A percentile compares a stretch with the other conserved stretches of the same genome.
Conservation (phyloP, 2,113 vertebrate species). For the Grantiella picta region DNA sequence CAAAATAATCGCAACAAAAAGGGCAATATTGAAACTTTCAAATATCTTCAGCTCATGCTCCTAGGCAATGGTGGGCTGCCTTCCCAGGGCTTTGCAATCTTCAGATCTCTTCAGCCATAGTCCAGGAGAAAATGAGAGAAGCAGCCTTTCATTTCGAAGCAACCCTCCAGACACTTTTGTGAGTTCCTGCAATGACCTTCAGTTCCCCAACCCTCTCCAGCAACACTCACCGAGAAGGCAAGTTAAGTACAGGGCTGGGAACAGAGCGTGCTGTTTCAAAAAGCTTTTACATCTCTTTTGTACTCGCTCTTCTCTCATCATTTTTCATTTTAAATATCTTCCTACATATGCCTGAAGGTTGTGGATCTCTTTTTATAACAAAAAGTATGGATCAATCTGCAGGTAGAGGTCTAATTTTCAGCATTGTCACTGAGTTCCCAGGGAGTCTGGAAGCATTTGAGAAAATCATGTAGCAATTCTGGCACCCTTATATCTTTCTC, state of each 20-base stretch:
- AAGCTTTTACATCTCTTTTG: constrained; percentile 27
- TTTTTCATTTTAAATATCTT: constrained; percentile 41
- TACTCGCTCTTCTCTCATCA: background rate
- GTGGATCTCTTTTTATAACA: background rate
- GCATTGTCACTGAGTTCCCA: background rate
- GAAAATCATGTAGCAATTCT: background rate
- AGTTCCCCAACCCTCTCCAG: background rate
- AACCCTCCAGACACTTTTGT: constrained; percentile 1
- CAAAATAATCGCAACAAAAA: constrained; percentile 20
- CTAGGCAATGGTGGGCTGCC: background rate
- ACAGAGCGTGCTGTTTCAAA: constrained; percentile 28
- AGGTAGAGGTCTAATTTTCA: constrained; percentile 6
- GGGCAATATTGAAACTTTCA: background rate
- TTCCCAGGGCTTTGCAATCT: background rate
- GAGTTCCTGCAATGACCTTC: constrained; percentile 35
- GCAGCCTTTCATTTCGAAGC: constrained; percentile 30
- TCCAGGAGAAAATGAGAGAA: constrained; percentile 33
- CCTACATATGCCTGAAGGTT: background rate
- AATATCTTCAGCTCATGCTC: background rate
- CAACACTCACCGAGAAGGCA: background rate
- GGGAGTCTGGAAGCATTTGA: background rate
- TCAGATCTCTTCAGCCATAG: constrained; percentile 1
- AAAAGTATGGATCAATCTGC: background rate
- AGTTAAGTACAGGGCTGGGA: background rate
- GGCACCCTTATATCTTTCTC: background rate